Conservation (phyloP, 2,113 vertebrate species). For the Sander lucioperca region DNA sequence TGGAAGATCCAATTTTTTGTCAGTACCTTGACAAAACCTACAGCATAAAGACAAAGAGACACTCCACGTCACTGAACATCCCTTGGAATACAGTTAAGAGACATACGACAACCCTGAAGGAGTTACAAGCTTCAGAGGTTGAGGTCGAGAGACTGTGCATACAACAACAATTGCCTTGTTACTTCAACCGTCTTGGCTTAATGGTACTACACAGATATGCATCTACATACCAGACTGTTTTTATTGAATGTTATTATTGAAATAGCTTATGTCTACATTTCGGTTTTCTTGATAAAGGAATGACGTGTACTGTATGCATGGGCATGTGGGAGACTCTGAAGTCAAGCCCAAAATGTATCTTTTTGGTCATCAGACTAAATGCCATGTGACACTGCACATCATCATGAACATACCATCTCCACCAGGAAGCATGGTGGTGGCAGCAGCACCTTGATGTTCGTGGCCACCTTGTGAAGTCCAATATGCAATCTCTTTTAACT, state of each 20-base stretch:
- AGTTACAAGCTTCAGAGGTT: background rate
- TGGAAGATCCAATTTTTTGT: background rate
- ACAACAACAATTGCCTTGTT: background rate
- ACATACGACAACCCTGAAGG: background rate
- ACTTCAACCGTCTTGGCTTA: background rate
- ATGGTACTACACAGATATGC: background rate
- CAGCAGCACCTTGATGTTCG: no score
- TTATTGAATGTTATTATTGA: background rate
- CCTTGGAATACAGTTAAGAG: background rate
- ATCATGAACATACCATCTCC: background rate
- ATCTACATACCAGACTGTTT: background rate
- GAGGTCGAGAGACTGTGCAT: background rate
- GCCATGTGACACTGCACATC: background rate
- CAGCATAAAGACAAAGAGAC: background rate
- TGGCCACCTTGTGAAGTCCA: no score
- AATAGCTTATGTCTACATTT: conserved; percentile 11
- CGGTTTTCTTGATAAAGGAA: background rate
- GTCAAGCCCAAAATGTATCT: background rate
- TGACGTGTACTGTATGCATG: conserved; percentile 4
- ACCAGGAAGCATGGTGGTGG: background rate
- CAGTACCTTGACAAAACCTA: background rate
- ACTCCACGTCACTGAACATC: background rate
- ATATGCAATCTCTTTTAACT: no score
- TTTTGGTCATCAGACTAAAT: background rate
- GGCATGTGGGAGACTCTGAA: background rate